A percentile compares a stretch with the other conserved stretches of the same genome.
Evolutionary conservation across 2,888 invertebrate genomes (phyloP).

Genomic region (Allygus modestus): DNA sequence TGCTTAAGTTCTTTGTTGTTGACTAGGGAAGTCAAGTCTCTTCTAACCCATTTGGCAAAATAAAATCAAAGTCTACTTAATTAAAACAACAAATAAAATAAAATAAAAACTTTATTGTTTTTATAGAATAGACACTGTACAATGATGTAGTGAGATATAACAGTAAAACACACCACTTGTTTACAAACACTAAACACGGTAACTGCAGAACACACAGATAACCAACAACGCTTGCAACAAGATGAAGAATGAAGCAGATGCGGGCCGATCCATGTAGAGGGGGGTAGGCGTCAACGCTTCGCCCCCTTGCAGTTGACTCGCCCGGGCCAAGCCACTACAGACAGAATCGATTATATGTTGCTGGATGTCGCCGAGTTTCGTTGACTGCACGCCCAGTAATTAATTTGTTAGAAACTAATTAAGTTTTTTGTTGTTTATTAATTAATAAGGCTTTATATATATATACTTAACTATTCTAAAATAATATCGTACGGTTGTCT

Average conservation of each 20-base stretch:
- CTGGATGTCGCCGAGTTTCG: too few species aligned
- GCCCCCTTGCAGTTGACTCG: slow-evolving; percentile 13
- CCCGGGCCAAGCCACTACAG: neutral
- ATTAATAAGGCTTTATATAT: too few species aligned
- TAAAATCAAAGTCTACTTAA: slow-evolving; percentile 23
- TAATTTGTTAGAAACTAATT: too few species aligned
- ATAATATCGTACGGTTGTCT: too few species aligned
- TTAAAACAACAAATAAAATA: slow-evolving; percentile 24
- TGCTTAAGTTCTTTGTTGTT: slow-evolving; percentile 15
- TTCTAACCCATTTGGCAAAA: slow-evolving; percentile 22
- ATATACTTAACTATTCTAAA: too few species aligned
- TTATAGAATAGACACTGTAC: slow-evolving; percentile 2
- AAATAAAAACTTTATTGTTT: slow-evolving; percentile 19
- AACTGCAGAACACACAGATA: neutral
- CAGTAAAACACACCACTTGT: slow-evolving; percentile 14
- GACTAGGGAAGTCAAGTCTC: slow-evolving; percentile 10
- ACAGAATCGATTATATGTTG: neutral
- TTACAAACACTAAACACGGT: slow-evolving; percentile 7
- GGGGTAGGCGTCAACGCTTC: neutral
- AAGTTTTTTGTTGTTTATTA: too few species aligned
- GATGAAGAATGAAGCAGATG: neutral
- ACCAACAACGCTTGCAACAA: slow-evolving; percentile 11
- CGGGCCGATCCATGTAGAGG: slow-evolving; percentile 20
- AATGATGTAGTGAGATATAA: neutral
- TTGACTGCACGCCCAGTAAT: too few species aligned